These are phyloP conservation scores for Microctenopoma lineatum DNA, from an alignment of 2,797 vertebrate genomes.

Conservation along the genomic window DNA sequence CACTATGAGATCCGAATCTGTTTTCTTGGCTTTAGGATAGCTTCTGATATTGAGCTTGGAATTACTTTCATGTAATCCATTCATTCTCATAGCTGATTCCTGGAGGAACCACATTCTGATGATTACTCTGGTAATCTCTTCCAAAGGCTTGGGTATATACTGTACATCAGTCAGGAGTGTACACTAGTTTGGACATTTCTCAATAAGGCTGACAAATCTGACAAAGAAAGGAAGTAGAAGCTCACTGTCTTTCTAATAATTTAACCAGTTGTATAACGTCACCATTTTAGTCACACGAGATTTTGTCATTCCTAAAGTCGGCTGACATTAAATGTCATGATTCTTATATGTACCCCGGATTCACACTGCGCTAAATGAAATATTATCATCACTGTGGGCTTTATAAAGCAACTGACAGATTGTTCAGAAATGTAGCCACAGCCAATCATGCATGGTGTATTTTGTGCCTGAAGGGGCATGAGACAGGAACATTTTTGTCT, in stretches of 20 bases:
- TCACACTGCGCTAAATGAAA: constrained; percentile 15
- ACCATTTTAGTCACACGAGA: background rate
- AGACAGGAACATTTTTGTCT: constrained; percentile 18
- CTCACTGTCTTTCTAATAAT: background rate
- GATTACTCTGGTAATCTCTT: constrained; percentile 78
- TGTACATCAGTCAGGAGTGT: constrained; percentile 36
- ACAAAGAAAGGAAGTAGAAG: constrained; percentile 11
- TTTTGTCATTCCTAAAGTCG: no score
- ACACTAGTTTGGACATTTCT: constrained; percentile 43
- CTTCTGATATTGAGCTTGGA: constrained; percentile 80
- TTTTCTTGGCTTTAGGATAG: constrained; percentile 75
- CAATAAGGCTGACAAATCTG: constrained; percentile 10
- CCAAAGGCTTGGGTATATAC: constrained; percentile 58
- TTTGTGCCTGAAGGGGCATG: constrained; percentile 19
- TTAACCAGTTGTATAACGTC: background rate
- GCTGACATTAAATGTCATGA: background rate
- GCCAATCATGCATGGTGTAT: constrained; percentile 13
- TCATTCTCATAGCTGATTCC: constrained; percentile 77
- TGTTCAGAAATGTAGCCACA: background rate
- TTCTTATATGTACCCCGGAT: background rate
- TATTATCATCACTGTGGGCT: background rate
- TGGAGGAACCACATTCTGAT: constrained; percentile 71
- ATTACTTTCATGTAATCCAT: constrained; percentile 83
- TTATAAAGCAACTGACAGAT: constrained; percentile 3
- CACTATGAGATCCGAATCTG: constrained; percentile 79